Evolutionary conservation across 2,888 invertebrate genomes (phyloP).

Genomic region (Netelia inedita): DNA sequence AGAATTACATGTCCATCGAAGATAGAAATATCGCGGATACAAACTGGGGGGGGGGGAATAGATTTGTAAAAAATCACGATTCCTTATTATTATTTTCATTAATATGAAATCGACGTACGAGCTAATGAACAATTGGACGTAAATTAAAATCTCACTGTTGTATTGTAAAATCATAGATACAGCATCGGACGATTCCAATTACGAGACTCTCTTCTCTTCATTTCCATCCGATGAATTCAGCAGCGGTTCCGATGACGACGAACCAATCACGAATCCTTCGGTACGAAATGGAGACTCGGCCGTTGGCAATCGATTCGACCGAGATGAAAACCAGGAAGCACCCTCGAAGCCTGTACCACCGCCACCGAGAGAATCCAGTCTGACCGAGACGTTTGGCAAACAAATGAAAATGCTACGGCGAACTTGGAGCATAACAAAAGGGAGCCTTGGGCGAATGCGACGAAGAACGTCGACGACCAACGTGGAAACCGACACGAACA

Average conservation of each 20-base stretch:
- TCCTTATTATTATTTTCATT: not conserved
- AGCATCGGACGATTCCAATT: conserved; percentile 82
- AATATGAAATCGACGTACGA: not conserved
- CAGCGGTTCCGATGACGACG: conserved; percentile 74
- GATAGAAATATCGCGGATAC: too few species aligned
- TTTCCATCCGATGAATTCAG: conserved; percentile 78
- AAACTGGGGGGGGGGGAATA: too few species aligned
- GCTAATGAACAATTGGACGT: not conserved
- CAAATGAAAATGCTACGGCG: conserved; percentile 81
- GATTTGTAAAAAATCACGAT: not conserved
- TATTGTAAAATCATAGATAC: conserved; percentile 71
- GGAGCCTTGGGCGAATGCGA: conserved; percentile 81
- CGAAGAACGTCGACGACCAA: conserved; percentile 74
- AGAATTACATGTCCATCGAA: not conserved
- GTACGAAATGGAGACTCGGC: not conserved
- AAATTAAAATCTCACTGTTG: not conserved
- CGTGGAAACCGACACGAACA: conserved; percentile 62
- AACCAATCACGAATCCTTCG: not conserved
- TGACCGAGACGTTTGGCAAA: conserved; percentile 80
- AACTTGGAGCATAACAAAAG: conserved; percentile 84
- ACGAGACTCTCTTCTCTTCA: conserved; percentile 80
- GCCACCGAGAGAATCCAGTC: conserved; percentile 80
- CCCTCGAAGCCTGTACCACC: conserved; percentile 80
- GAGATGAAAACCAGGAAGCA: conserved; percentile 69
- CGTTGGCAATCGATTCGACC: not conserved